Conservation (phyloP, 1,140 invertebrate species). For the Camponotus pennsylvanicus region DNA sequence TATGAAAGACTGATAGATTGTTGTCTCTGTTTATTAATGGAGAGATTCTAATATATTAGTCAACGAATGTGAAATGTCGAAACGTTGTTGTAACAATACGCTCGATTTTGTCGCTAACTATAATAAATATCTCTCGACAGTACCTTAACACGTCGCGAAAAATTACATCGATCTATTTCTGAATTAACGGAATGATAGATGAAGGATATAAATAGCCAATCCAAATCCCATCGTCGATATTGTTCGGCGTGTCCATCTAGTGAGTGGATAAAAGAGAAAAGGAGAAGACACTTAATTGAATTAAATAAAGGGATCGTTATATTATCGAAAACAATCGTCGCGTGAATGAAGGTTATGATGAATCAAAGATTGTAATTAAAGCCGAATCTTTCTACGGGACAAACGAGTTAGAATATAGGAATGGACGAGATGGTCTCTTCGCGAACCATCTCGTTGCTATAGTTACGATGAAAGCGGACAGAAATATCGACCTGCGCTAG, state of each 20-base stretch:
- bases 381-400: conserved; percentile 78
- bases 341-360: conserved; percentile 41
- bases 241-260: conserved; percentile 32
- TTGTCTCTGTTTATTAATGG: conserved; percentile 28
- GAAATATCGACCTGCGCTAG: conserved; percentile 79
- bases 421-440: conserved; percentile 67
- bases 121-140: conserved; percentile 49
- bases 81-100: conserved; percentile 21
- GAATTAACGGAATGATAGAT: conserved; percentile 46
- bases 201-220: conserved; percentile 53
- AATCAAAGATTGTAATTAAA: conserved; percentile 78
- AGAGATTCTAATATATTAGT: conserved; percentile 48
- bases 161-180: conserved; percentile 45
- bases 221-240: conserved; percentile 36
- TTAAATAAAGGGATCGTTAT: conserved; percentile 68
- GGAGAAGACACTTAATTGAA: conserved; percentile 52
- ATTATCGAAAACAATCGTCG: conserved; percentile 35
- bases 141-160: conserved; percentile 47
- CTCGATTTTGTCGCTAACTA: conserved; percentile 48
- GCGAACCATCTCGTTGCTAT: conserved; percentile 79
- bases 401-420: conserved; percentile 64
- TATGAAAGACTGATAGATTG: conserved; percentile 18
- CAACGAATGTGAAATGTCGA: conserved; percentile 38
- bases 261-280: conserved; percentile 17
- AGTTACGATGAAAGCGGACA: conserved; percentile 81